Evolutionary conservation across 1,140 invertebrate genomes (phyloP).

Genomic region (Drosophila parvula): DNA sequence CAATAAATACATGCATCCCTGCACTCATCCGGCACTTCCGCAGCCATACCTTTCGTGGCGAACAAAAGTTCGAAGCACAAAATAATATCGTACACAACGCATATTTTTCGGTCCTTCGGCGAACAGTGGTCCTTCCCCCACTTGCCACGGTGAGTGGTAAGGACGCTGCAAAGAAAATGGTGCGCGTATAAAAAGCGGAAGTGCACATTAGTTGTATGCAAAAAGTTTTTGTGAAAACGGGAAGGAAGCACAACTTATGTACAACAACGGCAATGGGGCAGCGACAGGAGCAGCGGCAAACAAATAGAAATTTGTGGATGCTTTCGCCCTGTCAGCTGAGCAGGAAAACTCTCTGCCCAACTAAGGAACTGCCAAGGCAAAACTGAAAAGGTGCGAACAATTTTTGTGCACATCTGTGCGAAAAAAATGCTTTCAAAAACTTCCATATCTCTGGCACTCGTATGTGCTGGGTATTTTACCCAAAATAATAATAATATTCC

Average conservation of each 20-base stretch:
- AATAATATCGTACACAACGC: constrained; percentile 73
- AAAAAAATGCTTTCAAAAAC: constrained; percentile 78
- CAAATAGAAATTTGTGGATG: constrained; percentile 75
- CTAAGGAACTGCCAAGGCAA: constrained; percentile 50
- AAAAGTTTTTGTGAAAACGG: constrained; percentile 67
- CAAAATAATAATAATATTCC: constrained; percentile 55
- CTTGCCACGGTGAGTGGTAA: constrained; percentile 23
- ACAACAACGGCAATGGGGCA: constrained; percentile 29
- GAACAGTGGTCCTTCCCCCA: constrained; percentile 14
- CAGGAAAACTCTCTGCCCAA: constrained; percentile 50
- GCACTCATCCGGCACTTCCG: constrained; percentile 47
- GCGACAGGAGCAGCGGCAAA: constrained; percentile 46
- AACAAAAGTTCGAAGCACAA: constrained; percentile 71
- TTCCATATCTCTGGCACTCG: constrained; percentile 53
- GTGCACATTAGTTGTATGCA: constrained; percentile 78
- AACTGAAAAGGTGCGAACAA: constrained; percentile 65
- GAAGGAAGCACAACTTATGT: constrained; percentile 55
- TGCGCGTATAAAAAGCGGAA: constrained; percentile 70
- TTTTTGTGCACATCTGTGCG: constrained; percentile 72
- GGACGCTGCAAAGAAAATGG: constrained; percentile 68
- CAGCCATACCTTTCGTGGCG: constrained; percentile 38
- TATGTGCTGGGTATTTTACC: constrained; percentile 14
- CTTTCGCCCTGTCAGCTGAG: constrained; percentile 66
- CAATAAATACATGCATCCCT: constrained; percentile 56
- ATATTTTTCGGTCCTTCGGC: constrained; percentile 67